phyloP scores from a whole-genome alignment of 2,888 invertebrate genomes.

The Drosophila imparisetae region DNA sequence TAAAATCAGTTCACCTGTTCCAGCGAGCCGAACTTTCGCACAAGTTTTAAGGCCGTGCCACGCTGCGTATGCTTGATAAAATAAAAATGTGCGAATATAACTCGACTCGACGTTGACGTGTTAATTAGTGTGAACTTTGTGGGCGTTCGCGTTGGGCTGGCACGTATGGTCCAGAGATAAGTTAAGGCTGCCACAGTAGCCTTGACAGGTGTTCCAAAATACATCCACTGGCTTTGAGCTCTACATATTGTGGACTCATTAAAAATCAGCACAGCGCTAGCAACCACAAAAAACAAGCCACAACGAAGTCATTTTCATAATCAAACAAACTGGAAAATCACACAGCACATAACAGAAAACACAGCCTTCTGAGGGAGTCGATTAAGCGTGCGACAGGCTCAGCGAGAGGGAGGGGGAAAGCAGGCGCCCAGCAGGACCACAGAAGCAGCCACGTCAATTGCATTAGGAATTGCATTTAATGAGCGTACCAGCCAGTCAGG shows the following conservation, averaged over 20 bases:
- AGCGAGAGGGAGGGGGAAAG: not conserved
- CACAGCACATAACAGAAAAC: slow-evolving; percentile 42
- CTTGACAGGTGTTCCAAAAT: slow-evolving; percentile 24
- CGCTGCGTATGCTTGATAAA: slow-evolving; percentile 58
- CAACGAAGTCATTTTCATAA: slow-evolving; percentile 63
- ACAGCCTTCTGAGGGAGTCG: slow-evolving; percentile 6
- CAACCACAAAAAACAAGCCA: slow-evolving; percentile 42
- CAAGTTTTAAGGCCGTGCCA: slow-evolving; percentile 42
- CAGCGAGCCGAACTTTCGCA: not conserved
- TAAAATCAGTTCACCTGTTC: slow-evolving; percentile 5
- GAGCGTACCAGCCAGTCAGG: slow-evolving; percentile 37
- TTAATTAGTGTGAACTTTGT: slow-evolving; percentile 62
- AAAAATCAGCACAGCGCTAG: slow-evolving; percentile 48
- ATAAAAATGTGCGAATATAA: slow-evolving; percentile 7
- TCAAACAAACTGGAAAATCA: slow-evolving; percentile 67
- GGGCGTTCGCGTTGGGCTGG: slow-evolving; percentile 14
- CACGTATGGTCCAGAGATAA: slow-evolving; percentile 33
- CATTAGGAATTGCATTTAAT: slow-evolving; percentile 76
- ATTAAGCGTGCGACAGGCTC: not conserved
- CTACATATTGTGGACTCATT: slow-evolving; percentile 65
- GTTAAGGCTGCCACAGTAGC: slow-evolving; percentile 6
- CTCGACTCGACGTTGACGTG: slow-evolving; percentile 45
- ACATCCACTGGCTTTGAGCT: slow-evolving; percentile 29
- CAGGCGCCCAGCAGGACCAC: slow-evolving; percentile 8
- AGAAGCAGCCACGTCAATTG: slow-evolving; percentile 68